Evolutionary conservation across 2,113 vertebrate genomes (phyloP).

Genomic region (Triplophysa tibetana): DNA sequence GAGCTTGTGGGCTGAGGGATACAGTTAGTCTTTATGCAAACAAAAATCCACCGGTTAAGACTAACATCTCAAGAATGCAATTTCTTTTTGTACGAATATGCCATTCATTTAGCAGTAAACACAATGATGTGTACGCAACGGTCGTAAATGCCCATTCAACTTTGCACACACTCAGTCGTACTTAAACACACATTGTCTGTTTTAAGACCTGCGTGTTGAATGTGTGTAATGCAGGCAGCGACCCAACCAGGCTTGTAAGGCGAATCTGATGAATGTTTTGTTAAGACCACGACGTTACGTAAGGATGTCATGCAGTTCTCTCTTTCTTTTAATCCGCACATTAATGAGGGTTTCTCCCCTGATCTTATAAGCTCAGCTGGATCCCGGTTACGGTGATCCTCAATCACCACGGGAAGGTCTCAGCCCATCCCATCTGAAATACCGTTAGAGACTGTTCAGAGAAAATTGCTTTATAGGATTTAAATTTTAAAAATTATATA

Average conservation of each 20-base stretch:
- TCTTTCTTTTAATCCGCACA: conserved; percentile 17
- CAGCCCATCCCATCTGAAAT: neutral
- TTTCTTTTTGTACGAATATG: neutral
- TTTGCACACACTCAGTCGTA: conserved; percentile 1
- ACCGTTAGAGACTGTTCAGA: neutral
- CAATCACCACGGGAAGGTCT: neutral
- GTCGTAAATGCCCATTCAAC: neutral
- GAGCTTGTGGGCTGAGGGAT: neutral
- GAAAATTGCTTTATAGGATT: conserved; percentile 1
- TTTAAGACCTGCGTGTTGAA: conserved; percentile 4
- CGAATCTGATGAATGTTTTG: conserved; percentile 40
- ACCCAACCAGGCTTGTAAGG: conserved; percentile 7
- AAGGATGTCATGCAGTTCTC: conserved; percentile 21
- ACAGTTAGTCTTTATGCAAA: neutral
- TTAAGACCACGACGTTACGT: conserved; percentile 22
- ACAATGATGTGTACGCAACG: neutral
- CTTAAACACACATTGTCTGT: neutral
- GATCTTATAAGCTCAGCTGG: conserved; percentile 1
- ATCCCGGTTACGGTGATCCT: conserved; percentile 5
- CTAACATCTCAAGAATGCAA: conserved; percentile 2
- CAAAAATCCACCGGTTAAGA: neutral
- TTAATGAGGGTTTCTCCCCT: neutral
- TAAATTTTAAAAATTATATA: no score
- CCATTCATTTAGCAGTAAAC: neutral
- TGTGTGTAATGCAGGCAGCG: conserved; percentile 14